These are phyloP conservation scores for Aptenodytes patagonicus DNA, from an alignment of 2,113 vertebrate species.

Conservation along the genomic window DNA sequence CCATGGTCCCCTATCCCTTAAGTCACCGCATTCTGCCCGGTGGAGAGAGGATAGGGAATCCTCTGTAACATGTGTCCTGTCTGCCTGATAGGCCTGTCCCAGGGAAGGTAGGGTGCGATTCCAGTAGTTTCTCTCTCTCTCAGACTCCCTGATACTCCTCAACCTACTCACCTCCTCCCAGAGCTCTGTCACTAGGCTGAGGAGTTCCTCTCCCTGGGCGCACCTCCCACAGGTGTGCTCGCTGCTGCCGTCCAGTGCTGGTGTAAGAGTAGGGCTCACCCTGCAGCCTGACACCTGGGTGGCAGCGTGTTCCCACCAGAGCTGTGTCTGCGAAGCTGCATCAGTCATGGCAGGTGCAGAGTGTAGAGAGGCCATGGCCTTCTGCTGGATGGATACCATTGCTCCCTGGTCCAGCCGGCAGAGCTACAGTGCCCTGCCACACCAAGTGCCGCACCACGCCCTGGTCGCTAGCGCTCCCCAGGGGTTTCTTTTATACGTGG, in stretches of 20 bases:
- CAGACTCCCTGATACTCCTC: neutral
- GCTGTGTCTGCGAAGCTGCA: too few species aligned
- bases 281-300: too few species aligned
- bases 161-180: neutral
- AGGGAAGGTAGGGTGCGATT: neutral
- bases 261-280: too few species aligned
- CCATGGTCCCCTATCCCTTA: neutral
- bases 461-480: neutral
- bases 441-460: neutral
- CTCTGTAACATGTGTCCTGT: neutral
- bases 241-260: too few species aligned
- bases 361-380: neutral
- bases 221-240: too few species aligned
- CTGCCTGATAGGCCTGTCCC: neutral
- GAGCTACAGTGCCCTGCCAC: neutral
- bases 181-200: too few species aligned
- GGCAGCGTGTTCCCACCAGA: too few species aligned
- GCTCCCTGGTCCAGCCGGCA: neutral
- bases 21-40: neutral
- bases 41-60: neutral
- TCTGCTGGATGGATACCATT: neutral
- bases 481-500: neutral
- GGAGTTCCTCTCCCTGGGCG: too few species aligned
- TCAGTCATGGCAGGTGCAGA: neutral
- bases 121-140: neutral